Evolutionary conservation across 2,888 invertebrate species (phyloP).

Genomic region (Ophion slaviceki): DNA sequence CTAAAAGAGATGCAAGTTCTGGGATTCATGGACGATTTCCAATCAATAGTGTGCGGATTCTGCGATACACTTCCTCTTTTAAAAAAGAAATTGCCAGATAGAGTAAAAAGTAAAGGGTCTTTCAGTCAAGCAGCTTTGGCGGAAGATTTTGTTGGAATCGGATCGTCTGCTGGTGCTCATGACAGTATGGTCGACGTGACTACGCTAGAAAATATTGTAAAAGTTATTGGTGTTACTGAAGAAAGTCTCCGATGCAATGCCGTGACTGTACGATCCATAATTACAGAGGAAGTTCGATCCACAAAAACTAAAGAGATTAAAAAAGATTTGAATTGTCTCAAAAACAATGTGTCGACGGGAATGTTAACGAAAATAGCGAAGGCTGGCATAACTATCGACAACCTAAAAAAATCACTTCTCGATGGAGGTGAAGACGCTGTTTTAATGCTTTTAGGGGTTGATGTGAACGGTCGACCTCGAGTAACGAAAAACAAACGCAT

Average conservation of each 20-base stretch:
- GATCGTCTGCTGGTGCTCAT: constrained; percentile 33
- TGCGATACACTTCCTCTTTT: constrained; percentile 34
- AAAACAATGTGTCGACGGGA: constrained; percentile 4
- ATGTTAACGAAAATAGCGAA: constrained; percentile 44
- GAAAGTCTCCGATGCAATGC: no score
- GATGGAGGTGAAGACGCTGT: constrained; percentile 23
- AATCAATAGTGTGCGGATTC: constrained; percentile 28
- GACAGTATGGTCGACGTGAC: constrained; percentile 28
- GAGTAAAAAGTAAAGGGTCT: constrained; percentile 30
- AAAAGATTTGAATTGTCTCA: background rate
- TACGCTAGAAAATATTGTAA: constrained; percentile 31
- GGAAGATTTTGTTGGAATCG: constrained; percentile 26
- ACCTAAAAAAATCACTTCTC: background rate
- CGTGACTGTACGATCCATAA: background rate
- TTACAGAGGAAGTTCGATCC: background rate
- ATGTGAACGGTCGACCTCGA: constrained; percentile 25
- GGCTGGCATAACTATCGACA: constrained; percentile 30
- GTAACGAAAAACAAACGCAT: constrained; percentile 37
- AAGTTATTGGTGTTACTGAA: background rate
- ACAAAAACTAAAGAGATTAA: background rate
- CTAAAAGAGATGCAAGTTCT: constrained; percentile 27
- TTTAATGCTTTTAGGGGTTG: constrained; percentile 35
- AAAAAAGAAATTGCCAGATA: constrained; percentile 40
- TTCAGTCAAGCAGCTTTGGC: constrained; percentile 25
- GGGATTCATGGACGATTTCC: constrained; percentile 25